Conservation (phyloP, 2,888 invertebrate genomes). For the Aphidoletes aphidimyza region DNA sequence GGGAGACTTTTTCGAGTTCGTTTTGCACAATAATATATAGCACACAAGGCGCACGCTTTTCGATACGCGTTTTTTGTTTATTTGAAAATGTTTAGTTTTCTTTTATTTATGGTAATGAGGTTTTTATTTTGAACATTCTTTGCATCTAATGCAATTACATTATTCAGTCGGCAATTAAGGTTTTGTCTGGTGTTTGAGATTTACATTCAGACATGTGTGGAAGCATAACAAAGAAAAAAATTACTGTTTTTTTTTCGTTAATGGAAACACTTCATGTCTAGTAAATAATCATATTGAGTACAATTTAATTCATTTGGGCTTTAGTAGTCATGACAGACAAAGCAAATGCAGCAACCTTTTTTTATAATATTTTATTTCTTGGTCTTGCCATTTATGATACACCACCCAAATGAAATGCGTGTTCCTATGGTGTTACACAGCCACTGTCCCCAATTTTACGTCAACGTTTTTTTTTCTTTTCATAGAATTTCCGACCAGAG, state of each 20-base stretch:
- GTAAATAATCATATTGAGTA: too few species aligned
- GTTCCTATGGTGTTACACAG: neutral
- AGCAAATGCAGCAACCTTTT: neutral
- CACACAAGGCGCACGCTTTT: slow-evolving; percentile 31
- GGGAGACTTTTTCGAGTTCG: neutral
- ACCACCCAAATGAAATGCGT: neutral
- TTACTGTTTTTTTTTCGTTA: too few species aligned
- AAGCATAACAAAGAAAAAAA: too few species aligned
- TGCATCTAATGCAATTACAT: neutral
- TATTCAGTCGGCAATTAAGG: neutral
- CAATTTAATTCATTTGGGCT: neutral
- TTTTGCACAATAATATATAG: slow-evolving; percentile 40
- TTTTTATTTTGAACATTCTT: slow-evolving; percentile 19
- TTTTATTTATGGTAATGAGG: neutral
- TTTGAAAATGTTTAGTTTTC: neutral
- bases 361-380: neutral
- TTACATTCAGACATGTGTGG: neutral
- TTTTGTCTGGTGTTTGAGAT: neutral
- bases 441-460: too few species aligned
- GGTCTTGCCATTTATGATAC: neutral
- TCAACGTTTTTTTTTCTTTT: neutral
- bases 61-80: neutral
- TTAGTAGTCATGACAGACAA: neutral
- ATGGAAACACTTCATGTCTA: too few species aligned
- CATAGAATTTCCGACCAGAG: neutral